Percentiles rank a stretch among this genome's conserved stretches.
These are phyloP conservation scores for Trinorchestia longiramus DNA, from an alignment of 1,140 invertebrate species.

Conservation along the genomic window DNA sequence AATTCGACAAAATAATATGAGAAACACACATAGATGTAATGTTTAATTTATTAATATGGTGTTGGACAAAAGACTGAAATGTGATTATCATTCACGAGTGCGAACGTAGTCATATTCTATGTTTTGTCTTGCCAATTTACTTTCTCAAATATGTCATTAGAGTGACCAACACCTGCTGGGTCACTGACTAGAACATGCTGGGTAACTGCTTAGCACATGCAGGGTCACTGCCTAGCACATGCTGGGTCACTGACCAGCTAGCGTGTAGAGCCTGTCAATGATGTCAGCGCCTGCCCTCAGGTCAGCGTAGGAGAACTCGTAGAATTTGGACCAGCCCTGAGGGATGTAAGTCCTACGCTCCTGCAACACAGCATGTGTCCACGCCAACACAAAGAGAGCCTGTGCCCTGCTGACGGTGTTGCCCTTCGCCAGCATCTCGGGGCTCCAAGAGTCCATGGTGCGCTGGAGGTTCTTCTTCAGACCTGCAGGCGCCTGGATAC, in stretches of 20 bases:
- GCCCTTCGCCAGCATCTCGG: conserved; percentile 72
- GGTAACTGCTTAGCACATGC: too few relatives aligned
- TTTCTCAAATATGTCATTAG: too few relatives aligned
- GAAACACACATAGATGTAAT: too few relatives aligned
- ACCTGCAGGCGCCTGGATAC: conserved; percentile 76
- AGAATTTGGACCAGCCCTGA: conserved; percentile 89
- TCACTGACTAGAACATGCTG: too few relatives aligned
- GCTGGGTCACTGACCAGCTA: conserved; percentile 68
- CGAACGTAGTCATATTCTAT: too few relatives aligned
- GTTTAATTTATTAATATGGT: too few relatives aligned
- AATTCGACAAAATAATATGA: neutral
- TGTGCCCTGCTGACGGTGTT: conserved; percentile 73
- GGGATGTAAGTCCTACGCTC: conserved; percentile 89
- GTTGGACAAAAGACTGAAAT: too few relatives aligned
- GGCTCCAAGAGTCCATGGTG: conserved; percentile 75
- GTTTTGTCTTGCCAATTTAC: too few relatives aligned
- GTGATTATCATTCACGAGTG: too few relatives aligned
- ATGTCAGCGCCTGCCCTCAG: conserved; percentile 82
- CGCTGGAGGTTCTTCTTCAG: conserved; percentile 77
- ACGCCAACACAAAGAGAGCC: conserved; percentile 80
- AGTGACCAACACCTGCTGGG: too few relatives aligned
- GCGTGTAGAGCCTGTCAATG: conserved; percentile 75
- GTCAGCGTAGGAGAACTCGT: conserved; percentile 91
- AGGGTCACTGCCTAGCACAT: too few relatives aligned
- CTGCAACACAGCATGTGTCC: conserved; percentile 89